These are phyloP conservation scores for Mesocentrotus franciscanus DNA, from an alignment of 53 echinoderm and acorn worm genomes.

Conservation along the genomic window DNA sequence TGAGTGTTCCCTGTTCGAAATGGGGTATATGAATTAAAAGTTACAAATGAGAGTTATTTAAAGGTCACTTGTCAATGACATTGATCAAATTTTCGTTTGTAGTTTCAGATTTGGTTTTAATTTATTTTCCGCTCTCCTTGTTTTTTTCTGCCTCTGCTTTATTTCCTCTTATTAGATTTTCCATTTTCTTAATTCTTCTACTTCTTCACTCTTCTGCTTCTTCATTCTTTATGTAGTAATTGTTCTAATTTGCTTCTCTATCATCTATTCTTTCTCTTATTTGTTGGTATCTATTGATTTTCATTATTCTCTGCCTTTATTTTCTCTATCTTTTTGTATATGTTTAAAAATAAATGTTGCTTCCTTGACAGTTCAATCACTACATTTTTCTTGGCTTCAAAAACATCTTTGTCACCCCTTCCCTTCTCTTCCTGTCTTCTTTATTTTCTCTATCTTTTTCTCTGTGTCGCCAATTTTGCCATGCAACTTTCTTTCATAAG, in stretches of 20 bases:
- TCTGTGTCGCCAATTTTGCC: too few relatives aligned
- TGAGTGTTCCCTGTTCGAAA: background rate
- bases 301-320: background rate
- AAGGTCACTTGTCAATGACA: background rate
- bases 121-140: background rate
- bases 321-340: background rate
- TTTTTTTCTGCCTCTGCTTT: background rate
- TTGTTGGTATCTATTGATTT: background rate
- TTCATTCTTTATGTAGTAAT: too few relatives aligned
- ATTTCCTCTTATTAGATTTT: background rate
- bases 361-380: too few relatives aligned
- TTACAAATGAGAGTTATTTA: background rate
- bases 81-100: background rate
- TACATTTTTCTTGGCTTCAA: too few relatives aligned
- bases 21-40: background rate
- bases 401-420: too few relatives aligned
- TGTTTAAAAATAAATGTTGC: too few relatives aligned
- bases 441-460: too few relatives aligned
- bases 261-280: background rate
- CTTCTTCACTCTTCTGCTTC: background rate
- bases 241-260: background rate
- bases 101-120: background rate
- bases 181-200: background rate
- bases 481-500: too few relatives aligned
- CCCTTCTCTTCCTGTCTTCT: too few relatives aligned